phyloP scores from a whole-genome alignment of 92 coral and sea anemone species.

The Nematostella vectensis region DNA sequence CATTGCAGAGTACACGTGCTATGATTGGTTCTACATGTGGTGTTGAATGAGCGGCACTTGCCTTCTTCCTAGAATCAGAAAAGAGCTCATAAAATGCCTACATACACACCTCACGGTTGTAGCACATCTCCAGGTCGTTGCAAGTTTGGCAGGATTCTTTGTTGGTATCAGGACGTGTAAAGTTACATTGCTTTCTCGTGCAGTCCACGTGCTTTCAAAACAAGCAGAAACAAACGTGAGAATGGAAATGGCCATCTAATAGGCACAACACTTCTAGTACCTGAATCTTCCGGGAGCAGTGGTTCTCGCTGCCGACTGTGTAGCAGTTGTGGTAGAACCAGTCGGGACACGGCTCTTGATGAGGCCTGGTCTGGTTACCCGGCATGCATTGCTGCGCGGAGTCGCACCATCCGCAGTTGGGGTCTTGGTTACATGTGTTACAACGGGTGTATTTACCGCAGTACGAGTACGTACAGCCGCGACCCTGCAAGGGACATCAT shows the following conservation, averaged over 20 bases:
- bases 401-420: constrained; percentile 66
- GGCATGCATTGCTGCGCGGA: constrained; percentile 38
- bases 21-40: no score
- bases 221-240: neutral
- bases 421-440: constrained; percentile 34
- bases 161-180: constrained; percentile 9
- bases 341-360: constrained; percentile 33
- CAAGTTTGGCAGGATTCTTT: constrained; percentile 46
- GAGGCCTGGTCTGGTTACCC: constrained; percentile 32
- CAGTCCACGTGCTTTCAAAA: constrained; percentile 43
- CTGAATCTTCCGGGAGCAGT: constrained; percentile 51
- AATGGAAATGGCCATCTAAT: no score
- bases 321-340: constrained; percentile 65
- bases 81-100: no score
- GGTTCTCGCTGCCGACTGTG: constrained; percentile 37
- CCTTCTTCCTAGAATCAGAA: no score
- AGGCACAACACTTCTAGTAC: no score
- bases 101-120: constrained; percentile 45
- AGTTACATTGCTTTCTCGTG: constrained; percentile 35
- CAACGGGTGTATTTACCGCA: constrained; percentile 45
- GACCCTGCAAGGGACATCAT: constrained; percentile 28
- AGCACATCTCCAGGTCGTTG: constrained; percentile 45
- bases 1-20: no score
- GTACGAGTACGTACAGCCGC: constrained; percentile 56
- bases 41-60: neutral